These are phyloP conservation scores for Mionectes macconnelli DNA, from an alignment of 2,113 vertebrate genomes.

Conservation along the genomic window DNA sequence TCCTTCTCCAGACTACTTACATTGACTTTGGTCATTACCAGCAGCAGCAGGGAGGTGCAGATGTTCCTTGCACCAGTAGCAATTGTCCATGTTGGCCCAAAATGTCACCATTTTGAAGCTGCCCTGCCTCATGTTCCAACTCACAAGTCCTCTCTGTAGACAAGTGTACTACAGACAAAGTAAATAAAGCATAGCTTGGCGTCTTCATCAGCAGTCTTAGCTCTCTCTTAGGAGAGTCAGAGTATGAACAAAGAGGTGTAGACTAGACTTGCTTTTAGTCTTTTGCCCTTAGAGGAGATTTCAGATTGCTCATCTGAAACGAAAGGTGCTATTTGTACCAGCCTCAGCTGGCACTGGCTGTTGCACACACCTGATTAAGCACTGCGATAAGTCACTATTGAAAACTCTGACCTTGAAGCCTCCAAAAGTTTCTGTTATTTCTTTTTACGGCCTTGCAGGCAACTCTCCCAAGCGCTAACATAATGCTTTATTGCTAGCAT, in stretches of 20 bases:
- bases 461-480: background rate
- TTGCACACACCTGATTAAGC: background rate
- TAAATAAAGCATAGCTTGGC: background rate
- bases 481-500: background rate
- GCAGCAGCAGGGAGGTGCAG: background rate
- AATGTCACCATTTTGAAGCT: background rate
- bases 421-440: conserved; percentile 38
- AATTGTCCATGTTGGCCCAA: fast-evolving
- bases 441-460: background rate
- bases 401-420: conserved; percentile 34
- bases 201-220: background rate
- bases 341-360: background rate
- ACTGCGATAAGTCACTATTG: background rate
- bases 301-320: background rate
- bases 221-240: background rate
- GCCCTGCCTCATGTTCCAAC: background rate
- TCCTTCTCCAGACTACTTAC: background rate
- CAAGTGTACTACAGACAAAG: fast-evolving
- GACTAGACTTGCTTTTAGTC: background rate
- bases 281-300: background rate
- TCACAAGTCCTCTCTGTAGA: background rate
- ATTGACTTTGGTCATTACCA: background rate
- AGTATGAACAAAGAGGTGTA: background rate
- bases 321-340: background rate
- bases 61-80: background rate